phyloP scores from a whole-genome alignment of 2,797 vertebrate genomes.

The Columba guinea region DNA sequence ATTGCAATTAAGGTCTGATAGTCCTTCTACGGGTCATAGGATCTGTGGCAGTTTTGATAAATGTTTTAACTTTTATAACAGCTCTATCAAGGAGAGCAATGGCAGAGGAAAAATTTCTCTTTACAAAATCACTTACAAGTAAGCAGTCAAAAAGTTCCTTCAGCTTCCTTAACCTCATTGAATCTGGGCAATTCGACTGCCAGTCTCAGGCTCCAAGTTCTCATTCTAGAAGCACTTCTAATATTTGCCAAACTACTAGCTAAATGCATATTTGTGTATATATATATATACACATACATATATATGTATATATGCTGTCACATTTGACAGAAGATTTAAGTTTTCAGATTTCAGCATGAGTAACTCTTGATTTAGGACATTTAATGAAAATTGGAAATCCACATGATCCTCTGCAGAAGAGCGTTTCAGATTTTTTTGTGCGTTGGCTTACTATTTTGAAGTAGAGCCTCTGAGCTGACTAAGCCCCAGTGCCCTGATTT shows the following conservation, averaged over 20 bases:
- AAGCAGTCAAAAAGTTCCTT: background rate
- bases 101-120: background rate
- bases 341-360: background rate
- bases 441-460: background rate
- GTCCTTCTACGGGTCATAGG: background rate
- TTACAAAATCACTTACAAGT: background rate
- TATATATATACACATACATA: too few species aligned
- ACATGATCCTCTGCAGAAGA: background rate
- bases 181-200: background rate
- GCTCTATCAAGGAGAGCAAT: background rate
- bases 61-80: conserved; percentile 23
- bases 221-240: background rate
- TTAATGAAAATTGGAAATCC: background rate
- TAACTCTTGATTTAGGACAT: background rate
- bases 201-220: background rate
- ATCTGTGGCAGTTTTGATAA: conserved; percentile 13
- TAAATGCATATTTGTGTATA: background rate
- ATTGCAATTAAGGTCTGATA: conserved; percentile 34
- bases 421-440: background rate
- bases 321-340: background rate
- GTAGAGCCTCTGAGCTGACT: background rate
- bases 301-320: background rate
- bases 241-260: background rate
- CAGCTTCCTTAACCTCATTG: background rate
- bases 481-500: background rate